Conservation (phyloP, 1,140 invertebrate genomes). For the Pseudomyrmex flavicornis region DNA sequence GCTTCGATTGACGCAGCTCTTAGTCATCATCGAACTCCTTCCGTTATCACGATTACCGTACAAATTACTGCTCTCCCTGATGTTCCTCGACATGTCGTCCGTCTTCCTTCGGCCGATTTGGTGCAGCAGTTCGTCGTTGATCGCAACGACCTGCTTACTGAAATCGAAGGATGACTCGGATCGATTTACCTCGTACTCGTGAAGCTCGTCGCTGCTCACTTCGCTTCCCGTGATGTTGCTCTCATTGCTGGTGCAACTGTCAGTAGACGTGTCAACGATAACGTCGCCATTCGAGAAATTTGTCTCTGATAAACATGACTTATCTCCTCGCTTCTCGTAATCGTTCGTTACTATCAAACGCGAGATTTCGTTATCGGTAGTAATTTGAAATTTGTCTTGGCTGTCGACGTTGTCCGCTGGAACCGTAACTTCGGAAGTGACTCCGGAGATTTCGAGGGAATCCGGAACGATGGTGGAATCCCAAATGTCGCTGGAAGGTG, state of each 20-base stretch:
- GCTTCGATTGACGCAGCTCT: constrained; percentile 35
- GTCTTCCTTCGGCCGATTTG: constrained; percentile 19
- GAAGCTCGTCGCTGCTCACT: constrained; percentile 80
- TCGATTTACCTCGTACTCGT: constrained; percentile 77
- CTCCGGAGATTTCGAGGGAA: constrained; percentile 77
- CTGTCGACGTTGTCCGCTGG: background rate
- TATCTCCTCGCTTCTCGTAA: constrained; percentile 52
- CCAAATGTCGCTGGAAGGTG: constrained; percentile 39
- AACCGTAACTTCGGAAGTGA: background rate
- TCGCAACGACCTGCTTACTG: background rate
- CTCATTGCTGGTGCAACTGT: constrained; percentile 76
- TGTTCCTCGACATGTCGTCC: background rate
- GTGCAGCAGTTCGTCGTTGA: constrained; percentile 48
- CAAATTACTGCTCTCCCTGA: constrained; percentile 14
- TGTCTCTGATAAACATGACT: constrained; percentile 38
- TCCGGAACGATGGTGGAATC: constrained; percentile 79
- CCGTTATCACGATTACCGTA: constrained; percentile 28
- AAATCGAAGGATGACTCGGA: background rate
- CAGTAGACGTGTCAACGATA: constrained; percentile 45
- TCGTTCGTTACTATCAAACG: background rate
- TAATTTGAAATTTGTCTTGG: background rate
- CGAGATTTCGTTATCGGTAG: background rate
- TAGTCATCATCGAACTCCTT: constrained; percentile 31
- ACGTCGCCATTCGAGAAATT: constrained; percentile 45
- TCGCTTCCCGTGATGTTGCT: constrained; percentile 79